Conservation (phyloP, 2,888 invertebrate species). For the Lysandra bellargus region DNA sequence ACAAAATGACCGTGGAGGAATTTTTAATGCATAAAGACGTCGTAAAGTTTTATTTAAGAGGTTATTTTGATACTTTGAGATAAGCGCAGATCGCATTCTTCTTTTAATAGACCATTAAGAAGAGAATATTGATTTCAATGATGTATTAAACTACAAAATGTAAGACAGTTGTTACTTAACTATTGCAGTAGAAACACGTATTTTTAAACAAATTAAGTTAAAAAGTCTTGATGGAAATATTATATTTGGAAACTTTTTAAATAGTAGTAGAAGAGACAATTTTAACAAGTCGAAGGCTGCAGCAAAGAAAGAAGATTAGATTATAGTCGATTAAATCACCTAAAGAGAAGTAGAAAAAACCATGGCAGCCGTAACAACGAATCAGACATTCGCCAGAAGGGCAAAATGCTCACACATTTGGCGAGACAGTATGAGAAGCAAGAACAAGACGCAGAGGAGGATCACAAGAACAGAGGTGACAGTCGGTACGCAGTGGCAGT, state of each 20-base stretch:
- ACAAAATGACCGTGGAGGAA: not conserved
- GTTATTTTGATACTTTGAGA: conserved; percentile 5
- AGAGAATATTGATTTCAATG: not conserved
- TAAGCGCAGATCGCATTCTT: not conserved
- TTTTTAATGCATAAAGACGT: not conserved
- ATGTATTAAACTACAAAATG: not conserved
- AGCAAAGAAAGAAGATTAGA: not conserved
- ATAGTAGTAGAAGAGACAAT: no score
- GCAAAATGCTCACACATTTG: not conserved
- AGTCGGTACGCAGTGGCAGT: conserved; percentile 16
- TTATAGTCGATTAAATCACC: not conserved
- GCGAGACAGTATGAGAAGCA: conserved; percentile 13
- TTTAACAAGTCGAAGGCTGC: not conserved
- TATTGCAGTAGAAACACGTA: not conserved
- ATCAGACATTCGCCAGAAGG: conserved; percentile 7
- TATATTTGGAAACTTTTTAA: not conserved
- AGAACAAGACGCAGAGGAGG: not conserved
- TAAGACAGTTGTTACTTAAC: not conserved
- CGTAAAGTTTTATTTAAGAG: conserved; percentile 9
- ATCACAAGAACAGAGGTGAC: conserved; percentile 6
- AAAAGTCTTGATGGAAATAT: not conserved
- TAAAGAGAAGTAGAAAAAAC: not conserved
- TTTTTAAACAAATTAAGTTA: not conserved
- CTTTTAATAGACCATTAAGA: not conserved
- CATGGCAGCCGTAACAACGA: not conserved